Percentiles rank a stretch among this genome's conserved stretches.
Conservation (phyloP, 2,797 vertebrate species). For the Petrocephalus sullivani region DNA sequence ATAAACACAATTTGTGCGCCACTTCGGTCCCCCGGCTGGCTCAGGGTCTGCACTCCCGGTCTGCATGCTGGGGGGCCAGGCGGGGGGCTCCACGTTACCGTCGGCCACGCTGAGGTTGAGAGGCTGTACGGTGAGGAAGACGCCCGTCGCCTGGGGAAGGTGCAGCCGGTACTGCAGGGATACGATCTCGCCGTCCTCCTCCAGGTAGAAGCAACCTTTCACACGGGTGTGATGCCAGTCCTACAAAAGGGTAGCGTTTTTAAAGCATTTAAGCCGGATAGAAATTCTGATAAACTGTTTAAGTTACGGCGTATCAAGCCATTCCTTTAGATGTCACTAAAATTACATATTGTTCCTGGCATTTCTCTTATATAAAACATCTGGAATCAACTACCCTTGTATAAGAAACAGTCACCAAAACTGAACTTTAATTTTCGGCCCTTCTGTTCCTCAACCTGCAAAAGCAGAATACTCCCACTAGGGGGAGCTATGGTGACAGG, state of each 20-base stretch:
- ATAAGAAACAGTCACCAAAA: neutral
- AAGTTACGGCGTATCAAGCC: neutral
- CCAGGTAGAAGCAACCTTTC: conserved; percentile 85
- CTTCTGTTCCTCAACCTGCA: neutral
- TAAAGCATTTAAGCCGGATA: neutral
- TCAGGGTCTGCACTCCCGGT: neutral
- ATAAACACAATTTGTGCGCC: neutral
- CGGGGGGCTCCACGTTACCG: conserved; percentile 50
- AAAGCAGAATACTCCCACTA: conserved; percentile 40
- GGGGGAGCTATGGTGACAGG: conserved; percentile 50
- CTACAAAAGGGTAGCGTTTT: conserved; percentile 48
- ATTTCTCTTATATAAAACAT: neutral
- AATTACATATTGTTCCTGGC: neutral
- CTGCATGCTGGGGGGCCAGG: neutral
- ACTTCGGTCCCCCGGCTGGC: neutral
- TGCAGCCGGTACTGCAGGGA: conserved; percentile 80
- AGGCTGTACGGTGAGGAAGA: conserved; percentile 79
- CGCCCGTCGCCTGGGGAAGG: conserved; percentile 62
- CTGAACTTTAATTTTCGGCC: neutral
- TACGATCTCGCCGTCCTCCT: conserved; percentile 72
- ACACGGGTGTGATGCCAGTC: conserved; percentile 68
- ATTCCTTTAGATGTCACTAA: conserved; percentile 2
- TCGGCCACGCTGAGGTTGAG: conserved; percentile 59
- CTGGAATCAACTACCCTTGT: neutral
- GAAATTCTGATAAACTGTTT: neutral